Conservation (phyloP, 2,797 vertebrate genomes). For the Acanthurus leucopareius region DNA sequence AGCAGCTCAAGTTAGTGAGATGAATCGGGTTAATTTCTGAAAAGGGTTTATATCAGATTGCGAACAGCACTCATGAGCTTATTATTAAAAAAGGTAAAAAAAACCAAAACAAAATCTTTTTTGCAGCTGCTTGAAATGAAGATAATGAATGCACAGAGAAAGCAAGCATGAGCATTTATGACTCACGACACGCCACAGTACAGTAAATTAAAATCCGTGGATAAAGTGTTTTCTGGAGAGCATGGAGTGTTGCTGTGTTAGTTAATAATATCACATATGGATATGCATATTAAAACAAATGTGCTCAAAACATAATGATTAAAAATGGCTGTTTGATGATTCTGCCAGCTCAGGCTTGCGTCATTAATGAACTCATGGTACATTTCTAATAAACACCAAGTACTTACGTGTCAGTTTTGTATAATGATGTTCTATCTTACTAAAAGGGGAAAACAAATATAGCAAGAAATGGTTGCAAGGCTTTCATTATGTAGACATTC, state of each 20-base stretch:
- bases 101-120: not conserved
- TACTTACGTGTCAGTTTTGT: not conserved
- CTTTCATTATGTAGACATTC: not conserved
- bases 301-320: constrained; percentile 22
- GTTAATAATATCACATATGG: constrained; percentile 14
- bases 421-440: constrained; percentile 3
- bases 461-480: not conserved
- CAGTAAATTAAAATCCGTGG: constrained; percentile 6
- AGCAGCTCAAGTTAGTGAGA: not conserved
- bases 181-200: not conserved
- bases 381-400: constrained; percentile 27
- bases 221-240: not conserved
- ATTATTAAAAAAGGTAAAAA: constrained; percentile 1
- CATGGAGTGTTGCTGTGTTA: not conserved
- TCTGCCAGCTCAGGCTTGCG: not conserved
- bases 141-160: constrained; percentile 22
- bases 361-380: constrained; percentile 16
- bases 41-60: not conserved
- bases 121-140: constrained; percentile 21
- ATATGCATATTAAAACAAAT: constrained; percentile 33
- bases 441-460: not conserved
- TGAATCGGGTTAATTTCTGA: not conserved
- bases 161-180: constrained; percentile 22
- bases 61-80: constrained; percentile 9
- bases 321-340: constrained; percentile 11